Base-by-base conservation (phyloP, 1,140 invertebrate species). In the Radopholus similis region DNA sequence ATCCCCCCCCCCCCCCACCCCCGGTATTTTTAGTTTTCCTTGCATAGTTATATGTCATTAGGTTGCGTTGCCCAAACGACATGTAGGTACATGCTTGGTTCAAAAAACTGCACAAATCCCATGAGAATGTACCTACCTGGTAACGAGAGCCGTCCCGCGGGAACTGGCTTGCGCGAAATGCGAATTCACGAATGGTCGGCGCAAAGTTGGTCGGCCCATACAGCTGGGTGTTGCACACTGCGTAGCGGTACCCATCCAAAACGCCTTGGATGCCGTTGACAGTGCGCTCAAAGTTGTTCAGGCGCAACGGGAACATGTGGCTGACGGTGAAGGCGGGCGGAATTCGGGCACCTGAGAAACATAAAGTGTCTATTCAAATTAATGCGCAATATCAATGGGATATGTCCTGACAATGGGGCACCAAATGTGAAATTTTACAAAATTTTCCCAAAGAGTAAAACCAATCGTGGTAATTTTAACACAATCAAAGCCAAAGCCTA, bases 151-250 rank as follows among this genome's bases (percentile, higher is more conserved):
- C 83, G 23, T 87, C 87, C 75, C 84, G 82, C 59, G 77, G 72
- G 30, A 81, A 83, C 15, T 78, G 64, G 11, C 73, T 44, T 8
- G 86, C 83, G 66, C 78, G 71, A 11, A 80, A 77, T 1, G 85
- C 83, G 4, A 86, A 86, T 75, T 86, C 87, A 62, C 86, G 85
- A 65, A 89, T 88, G 21, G 87, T 84, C 4, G 88, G 88, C 18
- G 87, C 82, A 77, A 89, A 89, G 76, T 88, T 88, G 3, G 88
- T 89, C 47, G 88, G 88, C 13, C 88, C 88, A 77, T 87, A 88
- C 13, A 89, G 80, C 70, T 87, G 86, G 2, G 88, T 84, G 59
- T 83, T 77, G 11, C 80, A 76, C n/a, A 88, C 72, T 63, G 82
- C 85, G 44, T 70, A 74, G 58, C 82, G 55, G 71, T 85, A 85